Base-by-base conservation (phyloP, 2,113 vertebrate genomes). In the Pardalotus punctatus region DNA sequence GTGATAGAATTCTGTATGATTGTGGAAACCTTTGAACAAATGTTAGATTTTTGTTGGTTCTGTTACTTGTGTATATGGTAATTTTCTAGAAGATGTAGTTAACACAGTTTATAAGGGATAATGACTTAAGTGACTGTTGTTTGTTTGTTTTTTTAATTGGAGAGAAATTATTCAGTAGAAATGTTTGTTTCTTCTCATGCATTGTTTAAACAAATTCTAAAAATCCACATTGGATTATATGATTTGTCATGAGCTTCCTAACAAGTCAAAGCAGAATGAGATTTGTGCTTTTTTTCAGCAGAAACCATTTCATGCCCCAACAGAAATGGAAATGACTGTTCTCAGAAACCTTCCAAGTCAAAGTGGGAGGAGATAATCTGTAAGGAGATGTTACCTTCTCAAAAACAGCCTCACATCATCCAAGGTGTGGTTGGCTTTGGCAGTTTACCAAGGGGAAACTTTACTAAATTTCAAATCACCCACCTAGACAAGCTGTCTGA, bases 261-360 rank as follows among this genome's bases (percentile, higher is more conserved):
- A 93, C 81, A 94, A 94, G 78, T 93, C 84, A 96, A 90, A 96
- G 92, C 93, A 96, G 87, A 95, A 86, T 66, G 74, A 95, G 74
- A 86, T 94, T 92, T 91, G 47, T 67, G 48, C 9, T 6, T 31
- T 54, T 93, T 86, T 94, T 80, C 87, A 80, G 82, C 61, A 94
- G 94, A 96, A 96, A 94, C 89, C 40, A 90, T 94, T 96, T 96
- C 95, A 92, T 96, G 95, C 90, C 93, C 72, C 72, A 95, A 90
- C 94, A 96, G 87, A 95, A 95, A 92, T 85, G 91, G 80, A 95
- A 96, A 94, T 96, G 12, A 96, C 86, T 93, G 57, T 93, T 96
- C 78, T 93, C 87, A 64, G 73, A 92, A 95, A 83, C 64, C 54
- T 85, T 95, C 81, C 95, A 94, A 81, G 65, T 57, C 6, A 0